Percentiles rank a stretch among this genome's conserved stretches.
Conservation (phyloP, 1,140 invertebrate species). For the Pseudomyrmex dendroicus region DNA sequence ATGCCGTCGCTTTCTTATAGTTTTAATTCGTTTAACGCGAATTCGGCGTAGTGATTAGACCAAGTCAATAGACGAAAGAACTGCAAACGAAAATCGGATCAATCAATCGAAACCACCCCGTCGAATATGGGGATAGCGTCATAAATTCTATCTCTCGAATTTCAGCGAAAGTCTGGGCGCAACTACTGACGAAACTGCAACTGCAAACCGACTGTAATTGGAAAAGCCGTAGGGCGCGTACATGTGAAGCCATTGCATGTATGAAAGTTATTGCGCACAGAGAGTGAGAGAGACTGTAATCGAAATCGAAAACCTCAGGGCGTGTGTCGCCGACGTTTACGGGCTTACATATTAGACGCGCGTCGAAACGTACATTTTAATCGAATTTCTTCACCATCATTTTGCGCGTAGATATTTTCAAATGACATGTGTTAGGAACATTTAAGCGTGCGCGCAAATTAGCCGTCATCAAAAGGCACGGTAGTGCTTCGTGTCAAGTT, state of each 20-base stretch:
- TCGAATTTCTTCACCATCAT: constrained; percentile 45
- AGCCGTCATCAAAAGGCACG: constrained; percentile 11
- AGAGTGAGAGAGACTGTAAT: background rate
- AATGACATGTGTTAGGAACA: constrained; percentile 21
- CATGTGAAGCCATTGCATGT: constrained; percentile 16
- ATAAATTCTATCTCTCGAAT: constrained; percentile 52
- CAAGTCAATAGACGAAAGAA: constrained; percentile 53
- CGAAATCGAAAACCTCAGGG: constrained; percentile 55
- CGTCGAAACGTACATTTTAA: constrained; percentile 57
- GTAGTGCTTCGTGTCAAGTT: background rate
- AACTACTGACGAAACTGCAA: constrained; percentile 49
- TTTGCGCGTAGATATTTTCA: constrained; percentile 7
- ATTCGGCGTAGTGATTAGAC: constrained; percentile 15
- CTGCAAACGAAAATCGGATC: constrained; percentile 35
- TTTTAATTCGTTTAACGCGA: constrained; percentile 15
- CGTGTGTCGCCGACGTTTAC: constrained; percentile 50
- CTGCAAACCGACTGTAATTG: constrained; percentile 57
- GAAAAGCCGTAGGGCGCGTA: constrained; percentile 26
- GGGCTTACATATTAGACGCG: constrained; percentile 53
- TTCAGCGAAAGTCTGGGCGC: constrained; percentile 27
- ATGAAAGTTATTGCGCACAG: constrained; percentile 43
- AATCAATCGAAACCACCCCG: constrained; percentile 44
- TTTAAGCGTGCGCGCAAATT: constrained; percentile 35
- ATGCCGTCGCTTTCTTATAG: background rate
- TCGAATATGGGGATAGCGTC: constrained; percentile 18